phyloP scores from a whole-genome alignment of 2,888 invertebrate genomes.

The Drosophila kambysellisi region DNA sequence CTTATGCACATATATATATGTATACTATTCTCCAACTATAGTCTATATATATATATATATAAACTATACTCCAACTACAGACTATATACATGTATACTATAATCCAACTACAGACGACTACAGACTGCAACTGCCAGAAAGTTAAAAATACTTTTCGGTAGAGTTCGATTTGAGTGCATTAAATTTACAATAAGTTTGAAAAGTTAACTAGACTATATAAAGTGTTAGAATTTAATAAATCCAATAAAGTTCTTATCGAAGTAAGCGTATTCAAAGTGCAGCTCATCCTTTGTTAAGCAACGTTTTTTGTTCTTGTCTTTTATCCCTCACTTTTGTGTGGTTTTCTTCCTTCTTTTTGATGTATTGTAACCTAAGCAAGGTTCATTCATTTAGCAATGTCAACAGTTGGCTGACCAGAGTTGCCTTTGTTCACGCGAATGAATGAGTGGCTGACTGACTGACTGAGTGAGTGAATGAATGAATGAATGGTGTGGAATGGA shows the following conservation, averaged over 20 bases:
- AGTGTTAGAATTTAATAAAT: background rate
- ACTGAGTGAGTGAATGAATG: constrained; percentile 10
- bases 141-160: too few species aligned
- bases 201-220: background rate
- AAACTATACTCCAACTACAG: too few species aligned
- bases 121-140: too few species aligned
- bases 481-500: constrained; percentile 14
- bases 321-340: constrained; percentile 7
- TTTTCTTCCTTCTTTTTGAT: constrained; percentile 16
- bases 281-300: background rate
- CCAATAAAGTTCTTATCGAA: background rate
- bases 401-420: constrained; percentile 77
- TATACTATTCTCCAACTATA: too few species aligned
- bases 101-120: too few species aligned
- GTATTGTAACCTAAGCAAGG: constrained; percentile 70
- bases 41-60: too few species aligned
- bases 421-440: constrained; percentile 59
- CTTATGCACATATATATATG: too few species aligned
- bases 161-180: background rate
- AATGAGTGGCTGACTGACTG: constrained; percentile 32
- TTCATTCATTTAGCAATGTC: constrained; percentile 74
- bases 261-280: constrained; percentile 22
- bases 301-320: constrained; percentile 18
- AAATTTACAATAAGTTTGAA: background rate
- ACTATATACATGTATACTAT: too few species aligned